Percentiles rank a stretch among this genome's conserved stretches.
Evolutionary conservation across 2,888 invertebrate species (phyloP).

Genomic region (Miltochrista miniata): DNA sequence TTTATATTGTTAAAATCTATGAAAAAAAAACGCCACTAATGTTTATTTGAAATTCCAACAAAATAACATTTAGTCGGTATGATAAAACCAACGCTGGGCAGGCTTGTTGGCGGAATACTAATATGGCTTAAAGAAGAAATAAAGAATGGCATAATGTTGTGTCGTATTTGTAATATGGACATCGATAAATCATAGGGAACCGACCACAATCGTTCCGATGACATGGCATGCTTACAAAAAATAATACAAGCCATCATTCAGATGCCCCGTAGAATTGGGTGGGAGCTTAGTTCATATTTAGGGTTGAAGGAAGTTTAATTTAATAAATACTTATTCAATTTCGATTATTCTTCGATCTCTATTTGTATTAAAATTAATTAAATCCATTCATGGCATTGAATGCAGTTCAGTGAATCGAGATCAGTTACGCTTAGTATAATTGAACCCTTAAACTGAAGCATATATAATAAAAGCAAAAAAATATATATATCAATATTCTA

Average conservation of each 20-base stretch:
- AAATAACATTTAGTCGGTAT: conserved; percentile 83
- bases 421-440: too few species aligned
- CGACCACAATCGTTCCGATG: conserved; percentile 82
- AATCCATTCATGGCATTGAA: too few species aligned
- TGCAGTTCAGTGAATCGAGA: neutral
- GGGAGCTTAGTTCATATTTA: conserved; percentile 63
- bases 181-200: conserved; percentile 83
- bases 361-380: too few species aligned
- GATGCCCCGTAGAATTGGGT: conserved; percentile 79
- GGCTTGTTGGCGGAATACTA: conserved; percentile 81
- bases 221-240: conserved; percentile 81
- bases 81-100: conserved; percentile 79
- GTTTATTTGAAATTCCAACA: conserved; percentile 82
- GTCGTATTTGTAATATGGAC: conserved; percentile 83
- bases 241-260: conserved; percentile 80
- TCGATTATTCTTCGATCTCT: too few species aligned
- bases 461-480: too few species aligned
- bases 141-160: conserved; percentile 80
- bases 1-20: conserved; percentile 63
- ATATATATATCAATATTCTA: too few species aligned
- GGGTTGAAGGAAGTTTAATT: conserved; percentile 46
- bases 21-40: conserved; percentile 70
- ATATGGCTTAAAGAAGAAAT: conserved; percentile 82
- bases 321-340: neutral
- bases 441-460: too few species aligned